Base-by-base conservation (phyloP, 2,113 vertebrate species). In the Plectropomus leopardus region DNA sequence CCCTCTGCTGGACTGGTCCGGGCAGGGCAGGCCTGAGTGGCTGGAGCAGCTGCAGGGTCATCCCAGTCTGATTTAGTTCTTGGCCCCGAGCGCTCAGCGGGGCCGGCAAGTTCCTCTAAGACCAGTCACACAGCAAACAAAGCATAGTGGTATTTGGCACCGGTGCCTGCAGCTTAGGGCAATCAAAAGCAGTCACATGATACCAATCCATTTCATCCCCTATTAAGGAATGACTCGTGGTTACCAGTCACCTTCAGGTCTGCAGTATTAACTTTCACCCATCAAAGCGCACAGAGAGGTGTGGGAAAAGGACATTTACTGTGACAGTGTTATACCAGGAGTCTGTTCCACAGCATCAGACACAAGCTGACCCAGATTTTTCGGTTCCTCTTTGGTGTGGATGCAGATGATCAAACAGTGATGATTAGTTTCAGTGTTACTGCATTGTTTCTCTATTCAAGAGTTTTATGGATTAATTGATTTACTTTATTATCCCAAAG, bases 41-140 rank as follows among this genome's bases (percentile, higher is more conserved):
- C 78, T 24, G 59, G 23, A 86, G 88, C 94, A 96, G 95, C 94
- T 95, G 95, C 88, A 75, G 72, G 60, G 82, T 85, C 85, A 81
- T 73, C 78, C 82, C 55, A 0, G 73, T 86, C 88, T 86, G 68
- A 85, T 92, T 92, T 92, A 94, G 91, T 84, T 73, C 64, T 67
- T 44, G 58, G 58, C 69, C 75, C n/a, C 15, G 68, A 87, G 76
- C n/a, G 48, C 65, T 55, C 57, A 28, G 44, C 67, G 47, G 74
- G 80, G 84, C 70, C 44, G 11, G 65, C 51, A 36, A 81, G 70
- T 84, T 91, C 85, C 17, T 47, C 78, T 78, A 84, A 86, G 87
- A 78, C 89, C 86, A 57, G 82, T 91, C 89, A 89, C 85, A 75
- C 83, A 65, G 80, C 85, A 89, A 86, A 89, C 83, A 90, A 89